These are phyloP conservation scores for Lasioglossum leucozonium DNA, from an alignment of 2,888 invertebrate genomes.

Conservation along the genomic window DNA sequence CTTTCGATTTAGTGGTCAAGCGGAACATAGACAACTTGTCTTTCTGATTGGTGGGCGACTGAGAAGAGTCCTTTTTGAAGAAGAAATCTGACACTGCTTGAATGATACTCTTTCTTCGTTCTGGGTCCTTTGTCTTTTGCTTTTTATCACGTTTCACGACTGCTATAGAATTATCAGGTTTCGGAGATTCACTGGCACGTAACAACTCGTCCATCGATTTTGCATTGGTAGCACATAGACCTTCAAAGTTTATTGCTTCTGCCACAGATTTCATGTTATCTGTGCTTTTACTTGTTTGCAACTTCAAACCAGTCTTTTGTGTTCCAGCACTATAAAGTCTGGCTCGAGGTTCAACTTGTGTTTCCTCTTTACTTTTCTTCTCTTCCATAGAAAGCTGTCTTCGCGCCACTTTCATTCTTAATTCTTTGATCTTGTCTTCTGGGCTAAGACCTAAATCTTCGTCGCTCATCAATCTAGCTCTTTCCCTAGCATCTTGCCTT, in stretches of 20 bases:
- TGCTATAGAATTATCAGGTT: slow-evolving; percentile 35
- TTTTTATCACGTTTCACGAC: slow-evolving; percentile 84
- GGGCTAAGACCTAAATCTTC: slow-evolving; percentile 90
- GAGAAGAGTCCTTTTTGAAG: slow-evolving; percentile 88
- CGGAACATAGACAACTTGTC: slow-evolving; percentile 87
- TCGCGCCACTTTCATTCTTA: slow-evolving; percentile 85
- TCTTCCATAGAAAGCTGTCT: slow-evolving; percentile 80
- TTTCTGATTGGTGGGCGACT: slow-evolving; percentile 81
- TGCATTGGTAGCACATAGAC: slow-evolving; percentile 71
- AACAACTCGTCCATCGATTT: slow-evolving; percentile 82
- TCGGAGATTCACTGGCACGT: slow-evolving; percentile 55
- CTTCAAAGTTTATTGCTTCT: slow-evolving; percentile 73
- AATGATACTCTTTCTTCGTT: slow-evolving; percentile 92
- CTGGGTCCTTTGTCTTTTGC: slow-evolving; percentile 87
- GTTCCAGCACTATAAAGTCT: slow-evolving; percentile 75
- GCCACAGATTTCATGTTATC: slow-evolving; percentile 80
- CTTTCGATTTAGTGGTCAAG: slow-evolving; percentile 87
- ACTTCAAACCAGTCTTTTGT: slow-evolving; percentile 67
- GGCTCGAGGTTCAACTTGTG: slow-evolving; percentile 69
- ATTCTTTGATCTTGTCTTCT: slow-evolving; percentile 87
- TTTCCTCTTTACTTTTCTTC: slow-evolving; percentile 71
- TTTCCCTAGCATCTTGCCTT: slow-evolving; percentile 88
- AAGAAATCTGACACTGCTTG: slow-evolving; percentile 94
- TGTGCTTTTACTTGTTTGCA: slow-evolving; percentile 82
- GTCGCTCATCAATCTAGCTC: slow-evolving; percentile 89